Evolutionary conservation across 2,888 invertebrate species (phyloP).

Genomic region (Pyralis farinalis): DNA sequence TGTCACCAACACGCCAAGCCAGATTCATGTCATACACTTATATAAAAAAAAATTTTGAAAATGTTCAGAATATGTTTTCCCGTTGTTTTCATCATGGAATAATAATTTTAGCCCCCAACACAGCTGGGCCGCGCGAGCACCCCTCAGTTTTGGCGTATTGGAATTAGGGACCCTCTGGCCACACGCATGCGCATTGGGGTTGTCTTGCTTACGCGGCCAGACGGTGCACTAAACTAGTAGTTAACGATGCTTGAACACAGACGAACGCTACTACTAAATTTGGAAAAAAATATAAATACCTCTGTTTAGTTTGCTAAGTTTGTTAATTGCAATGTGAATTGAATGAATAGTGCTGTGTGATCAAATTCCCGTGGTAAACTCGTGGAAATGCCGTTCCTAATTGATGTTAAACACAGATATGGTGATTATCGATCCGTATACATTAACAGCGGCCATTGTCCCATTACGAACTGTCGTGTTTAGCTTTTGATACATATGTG

Average conservation of each 20-base stretch:
- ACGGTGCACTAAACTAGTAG: slow-evolving; percentile 50
- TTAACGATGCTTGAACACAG: slow-evolving; percentile 56
- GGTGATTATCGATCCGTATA: slow-evolving; percentile 73
- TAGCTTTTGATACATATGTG: slow-evolving; percentile 16
- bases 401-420: slow-evolving; percentile 58
- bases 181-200: slow-evolving; percentile 72
- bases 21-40: no score
- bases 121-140: slow-evolving; percentile 50
- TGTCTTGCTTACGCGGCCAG: slow-evolving; percentile 49
- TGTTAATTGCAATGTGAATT: slow-evolving; percentile 46
- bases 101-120: slow-evolving; percentile 37
- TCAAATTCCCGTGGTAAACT: slow-evolving; percentile 27
- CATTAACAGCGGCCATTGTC: slow-evolving; percentile 53
- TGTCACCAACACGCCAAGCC: slow-evolving; percentile 3
- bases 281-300: slow-evolving; percentile 25
- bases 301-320: slow-evolving; percentile 24
- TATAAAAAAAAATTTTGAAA: background rate
- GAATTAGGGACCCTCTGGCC: slow-evolving; percentile 59
- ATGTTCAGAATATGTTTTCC: background rate
- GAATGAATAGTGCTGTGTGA: slow-evolving; percentile 53
- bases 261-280: slow-evolving; percentile 42
- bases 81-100: slow-evolving; percentile 4
- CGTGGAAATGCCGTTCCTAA: slow-evolving; percentile 62
- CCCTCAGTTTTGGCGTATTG: slow-evolving; percentile 20
- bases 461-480: slow-evolving; percentile 19